These are phyloP conservation scores for Stictocephala bisonia DNA, from an alignment of 2,888 invertebrate genomes.

Conservation along the genomic window DNA sequence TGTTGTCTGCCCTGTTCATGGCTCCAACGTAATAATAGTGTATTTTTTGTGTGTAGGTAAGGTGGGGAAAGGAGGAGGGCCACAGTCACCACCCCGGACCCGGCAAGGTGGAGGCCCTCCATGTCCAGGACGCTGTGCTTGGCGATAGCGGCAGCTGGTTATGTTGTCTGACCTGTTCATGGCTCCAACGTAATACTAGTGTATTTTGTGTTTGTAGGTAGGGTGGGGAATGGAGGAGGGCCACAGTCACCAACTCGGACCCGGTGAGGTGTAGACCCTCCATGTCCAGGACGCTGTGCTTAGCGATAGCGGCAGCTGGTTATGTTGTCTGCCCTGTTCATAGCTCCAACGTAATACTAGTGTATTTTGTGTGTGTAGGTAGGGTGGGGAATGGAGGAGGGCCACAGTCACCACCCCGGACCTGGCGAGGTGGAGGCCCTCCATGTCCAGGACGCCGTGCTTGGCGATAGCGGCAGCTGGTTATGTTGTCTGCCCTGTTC, in stretches of 20 bases:
- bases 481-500: slow-evolving; percentile 71
- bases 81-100: neutral
- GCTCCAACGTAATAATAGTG: too few species aligned
- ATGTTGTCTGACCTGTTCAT: slow-evolving; percentile 70
- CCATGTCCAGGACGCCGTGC: neutral
- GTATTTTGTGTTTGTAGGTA: slow-evolving; percentile 61
- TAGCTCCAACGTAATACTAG: slow-evolving; percentile 71
- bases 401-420: neutral
- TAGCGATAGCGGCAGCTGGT: slow-evolving; percentile 66
- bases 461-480: slow-evolving; percentile 65
- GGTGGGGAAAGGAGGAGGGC: neutral
- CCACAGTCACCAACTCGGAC: neutral
- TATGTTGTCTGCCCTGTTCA: slow-evolving; percentile 70
- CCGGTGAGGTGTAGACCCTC: neutral
- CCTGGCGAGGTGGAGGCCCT: neutral
- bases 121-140: slow-evolving; percentile 2
- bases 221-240: neutral
- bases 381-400: neutral
- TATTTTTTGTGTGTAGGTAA: neutral
- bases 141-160: slow-evolving; percentile 67
- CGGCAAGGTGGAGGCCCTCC: neutral
- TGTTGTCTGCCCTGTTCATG: too few species aligned
- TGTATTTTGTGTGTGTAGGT: slow-evolving; percentile 61
- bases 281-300: slow-evolving; percentile 1
- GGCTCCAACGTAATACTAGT: slow-evolving; percentile 70